Percentiles rank a stretch among this genome's conserved stretches.
Conservation (phyloP, 1,140 invertebrate species). For the Littorina saxatilis region DNA sequence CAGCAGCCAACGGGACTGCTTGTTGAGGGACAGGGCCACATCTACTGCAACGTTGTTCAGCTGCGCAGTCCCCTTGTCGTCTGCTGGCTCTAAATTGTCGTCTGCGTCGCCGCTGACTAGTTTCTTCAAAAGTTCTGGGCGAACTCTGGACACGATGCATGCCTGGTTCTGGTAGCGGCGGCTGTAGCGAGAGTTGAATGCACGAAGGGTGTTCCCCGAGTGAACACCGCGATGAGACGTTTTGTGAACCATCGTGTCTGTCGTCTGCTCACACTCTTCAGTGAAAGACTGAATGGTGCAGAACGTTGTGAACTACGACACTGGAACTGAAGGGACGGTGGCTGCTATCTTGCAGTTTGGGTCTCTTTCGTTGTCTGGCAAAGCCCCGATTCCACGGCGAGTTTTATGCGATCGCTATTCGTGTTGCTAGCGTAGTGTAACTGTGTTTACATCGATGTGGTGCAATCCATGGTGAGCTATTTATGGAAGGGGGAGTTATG, state of each 20-base stretch:
- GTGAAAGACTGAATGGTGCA: not conserved
- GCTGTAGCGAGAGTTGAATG: slow-evolving; percentile 36
- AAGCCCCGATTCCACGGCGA: too few relatives aligned
- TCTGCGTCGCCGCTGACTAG: not conserved
- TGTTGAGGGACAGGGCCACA: slow-evolving; percentile 53
- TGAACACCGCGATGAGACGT: slow-evolving; percentile 33
- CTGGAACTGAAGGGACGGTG: not conserved
- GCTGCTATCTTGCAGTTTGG: not conserved
- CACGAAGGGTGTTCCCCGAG: slow-evolving; percentile 46
- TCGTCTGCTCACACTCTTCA: not conserved
- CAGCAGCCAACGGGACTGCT: slow-evolving; percentile 48
- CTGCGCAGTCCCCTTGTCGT: not conserved
- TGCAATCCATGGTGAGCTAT: not conserved
- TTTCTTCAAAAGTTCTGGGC: slow-evolving; percentile 1
- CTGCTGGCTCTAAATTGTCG: not conserved
- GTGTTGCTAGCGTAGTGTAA: too few relatives aligned
- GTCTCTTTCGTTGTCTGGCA: not conserved
- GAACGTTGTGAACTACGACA: not conserved
- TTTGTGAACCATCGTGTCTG: slow-evolving; percentile 39
- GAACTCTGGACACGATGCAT: slow-evolving; percentile 32
- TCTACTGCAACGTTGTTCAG: slow-evolving; percentile 13
- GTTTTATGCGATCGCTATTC: too few relatives aligned
- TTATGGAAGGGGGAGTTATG: slow-evolving; percentile 7
- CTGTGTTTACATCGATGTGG: slow-evolving; percentile 1
- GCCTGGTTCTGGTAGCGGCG: slow-evolving; percentile 36